Conservation (phyloP, 2,888 invertebrate species). For the Bhutanitis thaidina region DNA sequence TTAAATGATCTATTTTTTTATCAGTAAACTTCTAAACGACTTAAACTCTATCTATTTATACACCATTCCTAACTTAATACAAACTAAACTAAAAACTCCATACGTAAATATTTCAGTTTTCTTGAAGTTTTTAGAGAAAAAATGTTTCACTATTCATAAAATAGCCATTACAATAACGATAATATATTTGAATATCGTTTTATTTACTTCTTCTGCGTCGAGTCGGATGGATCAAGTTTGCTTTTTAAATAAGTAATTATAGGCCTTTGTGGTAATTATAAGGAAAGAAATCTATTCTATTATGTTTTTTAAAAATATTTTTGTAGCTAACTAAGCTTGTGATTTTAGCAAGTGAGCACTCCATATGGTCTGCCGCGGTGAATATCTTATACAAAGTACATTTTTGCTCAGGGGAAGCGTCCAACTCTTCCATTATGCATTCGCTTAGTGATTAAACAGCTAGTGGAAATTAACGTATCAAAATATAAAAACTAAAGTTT, state of each 20-base stretch:
- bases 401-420: conserved; percentile 73
- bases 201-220: background rate
- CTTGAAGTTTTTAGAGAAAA: too few relatives aligned
- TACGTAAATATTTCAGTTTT: too few relatives aligned
- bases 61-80: too few relatives aligned
- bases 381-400: conserved; percentile 50
- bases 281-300: conserved; percentile 2
- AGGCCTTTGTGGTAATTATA: conserved; percentile 5
- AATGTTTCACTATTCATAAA: background rate
- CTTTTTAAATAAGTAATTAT: conserved; percentile 11
- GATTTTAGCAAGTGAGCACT: conserved; percentile 58
- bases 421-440: conserved; percentile 76
- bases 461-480: conserved; percentile 70
- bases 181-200: conserved; percentile 1
- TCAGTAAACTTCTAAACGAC: too few relatives aligned
- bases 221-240: background rate
- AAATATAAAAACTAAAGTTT: conserved; percentile 69
- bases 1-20: too few relatives aligned
- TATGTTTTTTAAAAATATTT: conserved; percentile 8
- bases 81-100: too few relatives aligned
- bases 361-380: conserved; percentile 53
- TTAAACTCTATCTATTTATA: too few relatives aligned
- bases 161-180: background rate
- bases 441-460: conserved; percentile 72
- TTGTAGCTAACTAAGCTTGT: conserved; percentile 48